Conservation (phyloP, 2,888 invertebrate species). For the Heliothis peltigera region DNA sequence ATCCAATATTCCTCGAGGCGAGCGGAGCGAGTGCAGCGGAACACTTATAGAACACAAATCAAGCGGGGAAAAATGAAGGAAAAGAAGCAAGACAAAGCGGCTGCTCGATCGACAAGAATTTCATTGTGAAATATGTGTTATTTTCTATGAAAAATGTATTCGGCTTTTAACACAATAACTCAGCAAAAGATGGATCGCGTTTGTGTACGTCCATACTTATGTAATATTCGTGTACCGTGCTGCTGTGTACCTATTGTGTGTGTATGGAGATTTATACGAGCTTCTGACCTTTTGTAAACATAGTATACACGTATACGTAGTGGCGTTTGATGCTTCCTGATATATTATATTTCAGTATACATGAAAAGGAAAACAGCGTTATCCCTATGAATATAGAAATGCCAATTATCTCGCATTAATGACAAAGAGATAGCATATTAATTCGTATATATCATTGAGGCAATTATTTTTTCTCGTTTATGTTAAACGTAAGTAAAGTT, state of each 20-base stretch:
- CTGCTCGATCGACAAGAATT: constrained; percentile 82
- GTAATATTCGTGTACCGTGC: constrained; percentile 35
- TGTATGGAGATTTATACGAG: constrained; percentile 1
- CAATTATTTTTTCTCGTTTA: constrained; percentile 19
- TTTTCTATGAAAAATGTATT: constrained; percentile 82
- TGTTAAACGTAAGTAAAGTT: constrained; percentile 9
- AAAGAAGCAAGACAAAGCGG: constrained; percentile 82
- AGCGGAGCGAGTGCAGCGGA: constrained; percentile 75
- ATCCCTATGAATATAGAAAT: not conserved
- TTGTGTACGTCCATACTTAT: constrained; percentile 46
- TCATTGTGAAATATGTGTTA: constrained; percentile 84
- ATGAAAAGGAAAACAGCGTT: not conserved
- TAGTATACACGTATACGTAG: not conserved
- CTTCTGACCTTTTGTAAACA: constrained; percentile 20
- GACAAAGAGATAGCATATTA: not conserved
- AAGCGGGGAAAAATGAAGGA: constrained; percentile 76
- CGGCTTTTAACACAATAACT: constrained; percentile 78
- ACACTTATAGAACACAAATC: constrained; percentile 85
- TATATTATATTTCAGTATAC: not conserved
- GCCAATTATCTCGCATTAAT: too few species aligned
- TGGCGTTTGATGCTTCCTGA: not conserved
- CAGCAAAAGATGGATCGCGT: constrained; percentile 61
- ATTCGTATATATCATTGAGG: not conserved
- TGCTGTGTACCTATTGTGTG: constrained; percentile 37
- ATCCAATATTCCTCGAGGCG: constrained; percentile 82